Evolutionary conservation across 2,797 vertebrate species (phyloP).

Genomic region (Bovichtus diacanthus): DNA sequence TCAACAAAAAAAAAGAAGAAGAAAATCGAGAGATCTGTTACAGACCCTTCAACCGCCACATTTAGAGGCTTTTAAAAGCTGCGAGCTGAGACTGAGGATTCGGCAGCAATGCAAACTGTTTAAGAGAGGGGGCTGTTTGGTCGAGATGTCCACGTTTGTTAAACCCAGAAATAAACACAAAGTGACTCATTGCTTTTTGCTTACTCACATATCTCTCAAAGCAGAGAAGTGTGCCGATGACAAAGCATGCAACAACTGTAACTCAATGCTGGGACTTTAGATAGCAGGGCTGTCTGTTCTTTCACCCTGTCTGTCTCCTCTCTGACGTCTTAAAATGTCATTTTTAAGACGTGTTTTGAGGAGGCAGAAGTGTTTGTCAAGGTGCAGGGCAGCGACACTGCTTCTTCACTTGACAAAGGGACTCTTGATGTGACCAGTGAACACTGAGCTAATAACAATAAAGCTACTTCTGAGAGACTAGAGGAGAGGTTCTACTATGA

Average conservation of each 20-base stretch:
- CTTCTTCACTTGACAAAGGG: constrained; percentile 16
- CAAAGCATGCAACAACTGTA: constrained; percentile 18
- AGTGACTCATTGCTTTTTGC: constrained; percentile 40
- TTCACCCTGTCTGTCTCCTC: constrained; percentile 10
- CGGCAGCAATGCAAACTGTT: constrained; percentile 7
- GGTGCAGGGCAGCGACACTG: constrained; percentile 16
- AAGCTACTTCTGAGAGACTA: too few relatives aligned
- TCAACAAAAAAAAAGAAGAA: constrained; percentile 20
- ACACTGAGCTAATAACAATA: not conserved
- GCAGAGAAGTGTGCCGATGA: constrained; percentile 19
- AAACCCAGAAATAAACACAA: constrained; percentile 39
- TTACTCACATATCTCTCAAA: constrained; percentile 38
- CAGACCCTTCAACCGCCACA: constrained; percentile 1
- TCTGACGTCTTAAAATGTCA: constrained; percentile 2
- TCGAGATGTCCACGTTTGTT: constrained; percentile 12
- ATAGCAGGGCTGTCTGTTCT: not conserved
- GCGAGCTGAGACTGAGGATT: not conserved
- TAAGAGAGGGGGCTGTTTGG: constrained; percentile 14
- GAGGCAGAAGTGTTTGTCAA: constrained; percentile 13
- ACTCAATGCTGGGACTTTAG: constrained; percentile 17
- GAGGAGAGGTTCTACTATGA: too few relatives aligned
- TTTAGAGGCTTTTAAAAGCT: constrained; percentile 5
- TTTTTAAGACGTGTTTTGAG: constrained; percentile 25
- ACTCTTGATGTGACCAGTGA: not conserved
- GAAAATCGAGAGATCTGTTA: constrained; percentile 4